Percentiles rank a stretch among this genome's conserved stretches.
Conservation (phyloP, 2,888 invertebrate species). For the Peribatodes rhomboidaria region DNA sequence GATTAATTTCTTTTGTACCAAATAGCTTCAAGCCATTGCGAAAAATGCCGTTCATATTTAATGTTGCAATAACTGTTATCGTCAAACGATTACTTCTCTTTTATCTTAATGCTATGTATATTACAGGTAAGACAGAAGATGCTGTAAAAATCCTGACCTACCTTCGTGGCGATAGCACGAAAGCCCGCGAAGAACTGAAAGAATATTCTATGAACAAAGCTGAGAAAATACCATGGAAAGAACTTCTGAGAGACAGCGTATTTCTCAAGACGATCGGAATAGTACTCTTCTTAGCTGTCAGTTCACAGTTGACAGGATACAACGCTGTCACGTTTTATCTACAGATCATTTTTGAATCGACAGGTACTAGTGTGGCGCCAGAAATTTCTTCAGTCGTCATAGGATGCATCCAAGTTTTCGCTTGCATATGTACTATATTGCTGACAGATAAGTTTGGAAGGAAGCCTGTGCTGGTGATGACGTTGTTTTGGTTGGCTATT, state of each 20-base stretch:
- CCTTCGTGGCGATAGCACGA: slow-evolving; percentile 47
- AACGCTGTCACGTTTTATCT: slow-evolving; percentile 59
- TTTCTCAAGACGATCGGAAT: slow-evolving; percentile 54
- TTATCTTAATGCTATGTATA: no score
- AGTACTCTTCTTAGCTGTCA: slow-evolving; percentile 49
- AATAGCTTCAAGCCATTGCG: no score
- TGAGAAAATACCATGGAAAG: slow-evolving; percentile 38
- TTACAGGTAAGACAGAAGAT: slow-evolving; percentile 49
- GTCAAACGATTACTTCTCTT: no score
- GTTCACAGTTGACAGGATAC: slow-evolving; percentile 56
- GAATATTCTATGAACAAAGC: slow-evolving; percentile 48
- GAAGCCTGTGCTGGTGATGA: slow-evolving; percentile 53
- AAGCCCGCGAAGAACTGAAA: slow-evolving; percentile 50
- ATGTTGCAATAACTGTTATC: no score
- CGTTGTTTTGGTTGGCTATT: slow-evolving; percentile 52
- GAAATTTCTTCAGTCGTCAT: slow-evolving; percentile 60
- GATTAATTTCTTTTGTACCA: no score
- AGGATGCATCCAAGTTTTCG: slow-evolving; percentile 57
- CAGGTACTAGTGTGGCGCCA: slow-evolving; percentile 56
- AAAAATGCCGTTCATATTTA: no score
- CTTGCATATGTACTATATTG: slow-evolving; percentile 53
- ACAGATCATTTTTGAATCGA: slow-evolving; percentile 60
- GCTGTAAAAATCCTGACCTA: slow-evolving; percentile 48
- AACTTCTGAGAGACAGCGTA: slow-evolving; percentile 49
- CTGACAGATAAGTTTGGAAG: slow-evolving; percentile 58